phyloP scores from a whole-genome alignment of 1,140 invertebrate genomes.

The Acromyrmex charruanus region DNA sequence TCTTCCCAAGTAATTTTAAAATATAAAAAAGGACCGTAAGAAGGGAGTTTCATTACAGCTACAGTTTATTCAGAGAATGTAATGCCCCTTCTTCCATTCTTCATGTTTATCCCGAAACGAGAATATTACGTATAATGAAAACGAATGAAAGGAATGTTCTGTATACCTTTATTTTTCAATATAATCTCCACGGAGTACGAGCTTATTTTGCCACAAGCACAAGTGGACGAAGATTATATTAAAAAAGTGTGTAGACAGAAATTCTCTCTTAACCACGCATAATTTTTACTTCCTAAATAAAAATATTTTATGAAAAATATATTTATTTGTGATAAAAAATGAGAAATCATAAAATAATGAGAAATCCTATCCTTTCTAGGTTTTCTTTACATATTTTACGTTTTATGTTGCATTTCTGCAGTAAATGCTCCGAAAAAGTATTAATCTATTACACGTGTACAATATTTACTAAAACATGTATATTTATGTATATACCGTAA shows the following conservation, averaged over 20 bases:
- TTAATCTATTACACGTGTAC: background rate
- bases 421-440: background rate
- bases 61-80: slow-evolving; percentile 32
- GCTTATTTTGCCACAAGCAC: background rate
- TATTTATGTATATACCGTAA: background rate
- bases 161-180: slow-evolving; percentile 21
- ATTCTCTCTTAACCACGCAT: slow-evolving; percentile 14
- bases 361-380: background rate
- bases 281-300: slow-evolving; percentile 12
- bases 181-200: slow-evolving; percentile 38
- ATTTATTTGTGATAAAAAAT: background rate
- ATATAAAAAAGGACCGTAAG: background rate
- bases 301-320: slow-evolving; percentile 13
- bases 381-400: slow-evolving; percentile 2
- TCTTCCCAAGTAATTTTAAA: background rate
- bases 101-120: slow-evolving; percentile 17
- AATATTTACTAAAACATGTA: too few species aligned
- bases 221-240: slow-evolving; percentile 36
- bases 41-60: slow-evolving; percentile 10
- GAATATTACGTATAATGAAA: slow-evolving; percentile 47
- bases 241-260: slow-evolving; percentile 1
- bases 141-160: slow-evolving; percentile 20
- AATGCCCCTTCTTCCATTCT: slow-evolving; percentile 36
- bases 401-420: background rate
- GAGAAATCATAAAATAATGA: slow-evolving; percentile 26